phyloP scores from a whole-genome alignment of 2,113 vertebrate species.

The Melospiza georgiana region DNA sequence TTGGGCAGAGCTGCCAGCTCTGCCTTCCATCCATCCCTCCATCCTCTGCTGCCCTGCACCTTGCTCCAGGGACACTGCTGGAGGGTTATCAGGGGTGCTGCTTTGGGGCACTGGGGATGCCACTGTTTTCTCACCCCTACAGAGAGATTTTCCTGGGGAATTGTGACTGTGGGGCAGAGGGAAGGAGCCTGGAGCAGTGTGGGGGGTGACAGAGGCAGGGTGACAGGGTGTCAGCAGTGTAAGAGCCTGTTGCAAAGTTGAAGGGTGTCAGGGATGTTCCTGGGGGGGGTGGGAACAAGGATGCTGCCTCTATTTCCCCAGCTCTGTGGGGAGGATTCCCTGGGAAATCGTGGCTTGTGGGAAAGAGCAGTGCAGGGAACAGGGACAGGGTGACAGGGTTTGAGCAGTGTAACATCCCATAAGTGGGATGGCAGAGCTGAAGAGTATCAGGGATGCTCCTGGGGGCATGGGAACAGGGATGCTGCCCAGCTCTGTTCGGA shows the following conservation, averaged over 20 bases:
- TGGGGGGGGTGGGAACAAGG: not conserved
- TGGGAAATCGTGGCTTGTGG: not conserved
- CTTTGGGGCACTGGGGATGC: not conserved
- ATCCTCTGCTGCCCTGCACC: not conserved
- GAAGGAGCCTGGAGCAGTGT: not conserved
- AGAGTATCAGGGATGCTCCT: not conserved
- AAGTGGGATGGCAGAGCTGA: not conserved
- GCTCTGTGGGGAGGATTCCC: not conserved
- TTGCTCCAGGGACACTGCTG: not conserved
- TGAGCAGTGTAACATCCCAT: too few relatives aligned
- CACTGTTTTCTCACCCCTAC: accelerated
- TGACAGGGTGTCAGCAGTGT: not conserved
- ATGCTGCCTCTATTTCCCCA: not conserved
- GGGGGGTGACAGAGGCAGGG: too few relatives aligned
- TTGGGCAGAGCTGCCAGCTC: not conserved
- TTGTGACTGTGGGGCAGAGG: not conserved
- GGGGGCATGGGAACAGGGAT: not conserved
- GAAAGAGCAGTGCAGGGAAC: not conserved
- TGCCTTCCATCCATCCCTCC: not conserved
- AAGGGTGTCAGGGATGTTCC: not conserved
- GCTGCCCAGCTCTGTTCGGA: not conserved
- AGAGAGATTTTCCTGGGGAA: not conserved
- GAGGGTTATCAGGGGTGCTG: not conserved
- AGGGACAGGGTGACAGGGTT: not conserved
- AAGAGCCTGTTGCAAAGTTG: not conserved